Evolutionary conservation across 2,797 vertebrate genomes (phyloP).

Genomic region (Clarias pachynema): DNA sequence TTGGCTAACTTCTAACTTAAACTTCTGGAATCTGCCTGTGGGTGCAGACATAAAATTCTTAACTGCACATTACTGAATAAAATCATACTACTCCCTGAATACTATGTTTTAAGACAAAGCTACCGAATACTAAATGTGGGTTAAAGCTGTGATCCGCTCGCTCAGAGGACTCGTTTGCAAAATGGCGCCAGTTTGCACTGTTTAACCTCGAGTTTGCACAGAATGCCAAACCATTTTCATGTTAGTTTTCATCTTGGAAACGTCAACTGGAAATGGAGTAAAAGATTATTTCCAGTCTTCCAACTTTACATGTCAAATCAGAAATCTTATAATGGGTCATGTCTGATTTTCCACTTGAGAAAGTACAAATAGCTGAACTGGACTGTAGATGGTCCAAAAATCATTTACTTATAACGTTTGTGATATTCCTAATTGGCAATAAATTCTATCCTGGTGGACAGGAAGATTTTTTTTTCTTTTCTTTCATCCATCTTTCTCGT

Average conservation of each 20-base stretch:
- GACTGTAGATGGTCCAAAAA: not conserved
- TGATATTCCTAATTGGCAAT: slow-evolving; percentile 14
- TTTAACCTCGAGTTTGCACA: not conserved
- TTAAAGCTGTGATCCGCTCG: not conserved
- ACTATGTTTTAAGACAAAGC: not conserved
- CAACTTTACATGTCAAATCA: not conserved
- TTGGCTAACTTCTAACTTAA: not conserved
- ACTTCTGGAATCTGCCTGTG: not conserved
- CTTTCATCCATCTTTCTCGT: slow-evolving; percentile 4
- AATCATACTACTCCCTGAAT: not conserved
- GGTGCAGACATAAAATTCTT: not conserved
- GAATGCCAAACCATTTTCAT: slow-evolving; percentile 15
- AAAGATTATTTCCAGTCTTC: slow-evolving; percentile 26
- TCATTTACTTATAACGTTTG: not conserved
- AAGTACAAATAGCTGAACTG: slow-evolving; percentile 3
- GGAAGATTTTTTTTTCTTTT: not conserved
- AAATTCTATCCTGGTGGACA: not conserved
- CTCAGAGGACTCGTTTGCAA: not conserved
- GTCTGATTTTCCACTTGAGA: slow-evolving; percentile 1
- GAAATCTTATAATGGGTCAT: not conserved
- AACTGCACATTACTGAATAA: not conserved
- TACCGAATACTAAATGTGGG: not conserved
- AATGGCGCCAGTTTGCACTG: slow-evolving; percentile 3
- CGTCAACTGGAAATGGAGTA: not conserved
- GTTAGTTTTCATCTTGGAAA: not conserved